Conservation (phyloP, 2,797 vertebrate species). For the Myotis planiceps region DNA sequence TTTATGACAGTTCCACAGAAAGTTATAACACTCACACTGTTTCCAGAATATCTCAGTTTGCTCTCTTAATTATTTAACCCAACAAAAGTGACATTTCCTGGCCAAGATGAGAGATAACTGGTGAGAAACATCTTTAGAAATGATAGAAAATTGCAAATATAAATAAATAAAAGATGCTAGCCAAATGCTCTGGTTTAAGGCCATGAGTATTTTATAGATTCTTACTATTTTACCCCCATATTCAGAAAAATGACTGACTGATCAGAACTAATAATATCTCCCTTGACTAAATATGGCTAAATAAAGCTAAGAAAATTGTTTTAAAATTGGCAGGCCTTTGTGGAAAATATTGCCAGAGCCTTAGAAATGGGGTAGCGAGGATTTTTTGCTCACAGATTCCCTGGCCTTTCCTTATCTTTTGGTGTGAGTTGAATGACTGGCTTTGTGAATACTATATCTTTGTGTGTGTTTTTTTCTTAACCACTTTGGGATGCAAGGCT, state of each 20-base stretch:
- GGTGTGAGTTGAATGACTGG: conserved; percentile 54
- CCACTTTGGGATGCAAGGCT: conserved; percentile 78
- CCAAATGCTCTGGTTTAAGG: conserved; percentile 39
- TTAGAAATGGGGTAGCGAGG: conserved; percentile 55
- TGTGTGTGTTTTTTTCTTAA: neutral
- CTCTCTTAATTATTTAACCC: conserved; percentile 40
- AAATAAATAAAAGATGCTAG: neutral
- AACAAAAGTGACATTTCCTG: conserved; percentile 69
- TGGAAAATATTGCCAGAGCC: conserved; percentile 68
- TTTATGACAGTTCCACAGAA: neutral
- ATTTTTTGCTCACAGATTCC: conserved; percentile 69
- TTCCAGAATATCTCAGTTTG: neutral
- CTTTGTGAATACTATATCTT: conserved; percentile 61
- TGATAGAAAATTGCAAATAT: neutral
- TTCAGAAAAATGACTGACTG: conserved; percentile 53
- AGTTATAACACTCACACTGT: neutral
- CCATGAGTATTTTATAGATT: neutral
- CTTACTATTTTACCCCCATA: conserved; percentile 43
- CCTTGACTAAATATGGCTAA: conserved; percentile 63
- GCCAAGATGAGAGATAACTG: neutral
- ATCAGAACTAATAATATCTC: conserved; percentile 68
- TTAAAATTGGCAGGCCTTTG: conserved; percentile 51
- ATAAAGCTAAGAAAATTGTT: neutral
- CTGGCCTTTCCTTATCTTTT: conserved; percentile 68
- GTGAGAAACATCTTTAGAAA: neutral